Percentiles rank a stretch among this genome's conserved stretches.
These are phyloP conservation scores for Gadus chalcogrammus DNA, from an alignment of 2,113 vertebrate genomes.

Conservation along the genomic window DNA sequence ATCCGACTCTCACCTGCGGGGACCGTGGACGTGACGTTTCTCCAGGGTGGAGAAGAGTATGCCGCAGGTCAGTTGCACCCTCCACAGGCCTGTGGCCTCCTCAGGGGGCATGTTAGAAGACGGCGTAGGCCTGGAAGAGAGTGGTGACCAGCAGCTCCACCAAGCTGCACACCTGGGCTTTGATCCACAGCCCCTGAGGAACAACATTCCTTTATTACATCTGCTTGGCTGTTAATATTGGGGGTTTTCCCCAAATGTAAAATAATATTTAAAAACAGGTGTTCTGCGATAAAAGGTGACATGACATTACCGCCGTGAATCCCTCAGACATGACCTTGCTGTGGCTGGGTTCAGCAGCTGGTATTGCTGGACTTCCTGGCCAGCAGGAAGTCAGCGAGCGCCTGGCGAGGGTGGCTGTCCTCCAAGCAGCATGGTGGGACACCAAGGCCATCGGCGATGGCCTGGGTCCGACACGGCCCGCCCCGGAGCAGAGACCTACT, in stretches of 20 bases:
- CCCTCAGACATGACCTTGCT: constrained; percentile 76
- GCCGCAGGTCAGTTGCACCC: constrained; percentile 76
- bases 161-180: constrained; percentile 89
- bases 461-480: constrained; percentile 83
- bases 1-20: constrained; percentile 52
- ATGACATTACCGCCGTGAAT: no score
- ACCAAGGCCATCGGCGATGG: constrained; percentile 88
- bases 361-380: constrained; percentile 88
- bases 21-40: constrained; percentile 73
- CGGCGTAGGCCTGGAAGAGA: constrained; percentile 87
- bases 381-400: constrained; percentile 87
- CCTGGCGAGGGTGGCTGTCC: constrained; percentile 90
- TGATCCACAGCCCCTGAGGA: constrained; percentile 83
- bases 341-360: constrained; percentile 90
- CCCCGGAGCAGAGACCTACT: constrained; percentile 85
- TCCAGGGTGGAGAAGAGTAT: constrained; percentile 89
- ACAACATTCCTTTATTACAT: background rate
- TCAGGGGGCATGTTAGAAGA: constrained; percentile 86
- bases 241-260: no score
- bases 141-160: constrained; percentile 92
- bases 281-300: no score
- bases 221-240: no score
- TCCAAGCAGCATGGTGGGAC: constrained; percentile 91
- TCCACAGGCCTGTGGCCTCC: constrained; percentile 59
- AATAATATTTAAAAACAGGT: no score